Base-by-base conservation (phyloP, 2,113 vertebrate species). In the Rhinoptilus africanus region DNA sequence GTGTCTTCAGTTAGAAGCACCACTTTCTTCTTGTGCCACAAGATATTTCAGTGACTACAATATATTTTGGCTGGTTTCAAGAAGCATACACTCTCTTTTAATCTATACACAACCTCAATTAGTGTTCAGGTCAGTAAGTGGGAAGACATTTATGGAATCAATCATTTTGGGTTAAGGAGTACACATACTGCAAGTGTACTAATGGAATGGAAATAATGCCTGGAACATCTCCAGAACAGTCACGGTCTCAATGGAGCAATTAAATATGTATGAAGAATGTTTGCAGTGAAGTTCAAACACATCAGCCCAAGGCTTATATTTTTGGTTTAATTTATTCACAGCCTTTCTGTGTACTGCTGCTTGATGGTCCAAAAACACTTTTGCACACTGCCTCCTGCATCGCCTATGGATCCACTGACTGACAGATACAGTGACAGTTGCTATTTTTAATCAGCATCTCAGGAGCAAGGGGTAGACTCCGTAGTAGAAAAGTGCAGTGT, bases 191-290 rank as follows among this genome's bases (percentile, higher is more conserved):
- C 94, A 96, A 97, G 96, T 47, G 91, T 97, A 95, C 97, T 98
- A 98, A 98, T 98, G 98, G 98, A 97, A 98, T 97, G 96, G 98
- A 98, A 98, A 98, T 98, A 98, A 98, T 97, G 96, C 92, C 94
- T 98, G 98, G 98, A 98, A 96, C 88, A 63, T 97, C 95, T 98
- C 98, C 97, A 98, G 94, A 98, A 96, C 47, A 95, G 93, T 89
- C 93, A 92, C 77, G 69, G 92, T 98, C 98, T 98, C 98, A 89
- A 45, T 92, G 97, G 97, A 98, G 91, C 96, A 95, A 98, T 98
- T 98, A 98, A 98, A 98, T 98, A 98, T 98, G 97, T 97, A 98
- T 98, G 98, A 98, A 97, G 93, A 97, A 96, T 96, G 96, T 98
- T 98, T 97, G 95, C 97, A 87, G 95, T 97, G 97, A 97, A 98